Conservation (phyloP, 1,140 invertebrate genomes). For the Cydia strobilella region DNA sequence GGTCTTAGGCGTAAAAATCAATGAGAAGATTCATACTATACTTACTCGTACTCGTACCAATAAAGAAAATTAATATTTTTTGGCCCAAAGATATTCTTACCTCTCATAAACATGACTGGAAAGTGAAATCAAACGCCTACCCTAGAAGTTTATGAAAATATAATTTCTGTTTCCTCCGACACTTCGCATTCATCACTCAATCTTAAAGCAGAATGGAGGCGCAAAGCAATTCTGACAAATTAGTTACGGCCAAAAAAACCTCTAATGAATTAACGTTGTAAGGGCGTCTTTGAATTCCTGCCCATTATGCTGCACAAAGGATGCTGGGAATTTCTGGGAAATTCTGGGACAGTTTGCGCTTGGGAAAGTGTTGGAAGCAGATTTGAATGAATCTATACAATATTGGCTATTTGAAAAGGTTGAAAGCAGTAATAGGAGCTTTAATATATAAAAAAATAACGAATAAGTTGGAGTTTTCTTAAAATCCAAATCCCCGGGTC, state of each 20-base stretch:
- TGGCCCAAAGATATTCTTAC: not conserved
- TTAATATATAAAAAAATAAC: not conserved
- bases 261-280: constrained; percentile 29
- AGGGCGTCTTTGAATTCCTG: constrained; percentile 15
- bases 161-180: not conserved
- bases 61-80: no score
- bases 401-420: constrained; percentile 14
- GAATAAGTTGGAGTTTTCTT: not conserved
- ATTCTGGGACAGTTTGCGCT: not conserved
- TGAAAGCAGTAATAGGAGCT: not conserved
- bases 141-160: not conserved
- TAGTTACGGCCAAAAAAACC: constrained; percentile 28
- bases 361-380: not conserved
- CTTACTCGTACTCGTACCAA: no score
- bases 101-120: not conserved
- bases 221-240: constrained; percentile 29
- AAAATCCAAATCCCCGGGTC: not conserved
- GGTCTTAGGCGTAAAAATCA: no score
- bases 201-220: constrained; percentile 8
- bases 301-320: constrained; percentile 3
- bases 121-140: not conserved
- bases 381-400: constrained; percentile 3
- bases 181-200: constrained; percentile 13
- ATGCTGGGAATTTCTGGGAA: constrained; percentile 1
- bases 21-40: no score